Percentiles rank a stretch among this genome's conserved stretches.
These are phyloP conservation scores for Baronia brevicornis DNA, from an alignment of 2,888 invertebrate genomes.

Conservation along the genomic window DNA sequence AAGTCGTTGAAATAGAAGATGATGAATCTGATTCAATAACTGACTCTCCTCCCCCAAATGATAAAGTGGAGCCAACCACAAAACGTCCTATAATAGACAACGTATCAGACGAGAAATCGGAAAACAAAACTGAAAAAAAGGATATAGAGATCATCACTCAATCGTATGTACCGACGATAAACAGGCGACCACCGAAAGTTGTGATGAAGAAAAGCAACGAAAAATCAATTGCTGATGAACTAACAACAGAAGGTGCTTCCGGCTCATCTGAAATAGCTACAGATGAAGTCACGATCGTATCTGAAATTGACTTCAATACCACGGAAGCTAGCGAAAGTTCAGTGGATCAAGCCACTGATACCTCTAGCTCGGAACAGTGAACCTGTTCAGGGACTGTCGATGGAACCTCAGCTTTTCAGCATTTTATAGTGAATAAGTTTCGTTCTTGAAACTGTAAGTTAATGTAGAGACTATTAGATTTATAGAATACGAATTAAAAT, in stretches of 20 bases:
- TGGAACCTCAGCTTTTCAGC: constrained; percentile 61
- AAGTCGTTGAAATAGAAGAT: constrained; percentile 56
- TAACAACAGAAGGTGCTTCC: constrained; percentile 18
- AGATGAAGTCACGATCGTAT: constrained; percentile 18
- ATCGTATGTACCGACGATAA: constrained; percentile 57
- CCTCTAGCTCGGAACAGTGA: constrained; percentile 32
- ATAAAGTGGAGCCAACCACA: constrained; percentile 59
- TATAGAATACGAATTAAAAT: constrained; percentile 37
- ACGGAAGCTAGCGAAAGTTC: constrained; percentile 20
- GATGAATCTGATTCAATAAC: constrained; percentile 53
- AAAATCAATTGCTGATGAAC: constrained; percentile 26
- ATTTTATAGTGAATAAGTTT: constrained; percentile 67
- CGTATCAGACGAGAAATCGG: constrained; percentile 43
- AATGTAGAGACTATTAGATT: constrained; percentile 65
- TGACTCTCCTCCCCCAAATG: constrained; percentile 52
- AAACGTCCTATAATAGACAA: constrained; percentile 60
- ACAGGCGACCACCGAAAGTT: constrained; percentile 56
- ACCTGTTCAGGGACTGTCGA: constrained; percentile 24
- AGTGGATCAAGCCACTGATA: constrained; percentile 24
- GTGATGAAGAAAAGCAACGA: constrained; percentile 48
- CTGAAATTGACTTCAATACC: constrained; percentile 18
- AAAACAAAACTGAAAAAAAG: constrained; percentile 39
- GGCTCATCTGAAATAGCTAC: constrained; percentile 22
- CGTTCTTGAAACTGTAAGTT: constrained; percentile 66
- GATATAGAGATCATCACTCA: constrained; percentile 64